phyloP scores from a whole-genome alignment of 2,888 invertebrate genomes.

The Mellilla xanthometata region DNA sequence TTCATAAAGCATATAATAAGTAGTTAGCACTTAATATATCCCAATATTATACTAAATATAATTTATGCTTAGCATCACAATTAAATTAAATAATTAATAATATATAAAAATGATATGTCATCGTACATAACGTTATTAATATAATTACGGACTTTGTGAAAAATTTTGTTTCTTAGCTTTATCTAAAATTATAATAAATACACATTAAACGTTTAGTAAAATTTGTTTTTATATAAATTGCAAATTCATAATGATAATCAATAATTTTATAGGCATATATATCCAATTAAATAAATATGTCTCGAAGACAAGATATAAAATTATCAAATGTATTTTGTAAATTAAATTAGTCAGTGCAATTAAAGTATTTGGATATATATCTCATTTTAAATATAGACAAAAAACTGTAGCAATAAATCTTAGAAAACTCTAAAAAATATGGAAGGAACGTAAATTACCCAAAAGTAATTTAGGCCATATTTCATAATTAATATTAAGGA shows the following conservation, averaged over 20 bases:
- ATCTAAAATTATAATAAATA: no score
- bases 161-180: no score
- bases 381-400: conserved; percentile 8
- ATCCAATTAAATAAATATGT: no score
- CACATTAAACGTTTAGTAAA: no score
- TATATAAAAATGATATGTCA: conserved; percentile 70
- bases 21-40: conserved; percentile 4
- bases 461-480: conserved; percentile 36
- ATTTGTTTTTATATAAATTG: no score
- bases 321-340: no score
- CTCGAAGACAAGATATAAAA: no score
- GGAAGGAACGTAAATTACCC: conserved; percentile 43
- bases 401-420: conserved; percentile 33
- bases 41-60: conserved; percentile 40
- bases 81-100: conserved; percentile 48
- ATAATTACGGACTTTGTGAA: conserved; percentile 26
- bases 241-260: no score
- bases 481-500: conserved; percentile 15
- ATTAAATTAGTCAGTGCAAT: no score
- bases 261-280: no score
- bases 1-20: conserved; percentile 11
- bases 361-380: no score
- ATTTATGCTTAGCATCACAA: conserved; percentile 40
- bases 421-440: conserved; percentile 40
- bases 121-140: conserved; percentile 38